Evolutionary conservation across 2,888 invertebrate genomes (phyloP).

Genomic region (Amiota mariae): DNA sequence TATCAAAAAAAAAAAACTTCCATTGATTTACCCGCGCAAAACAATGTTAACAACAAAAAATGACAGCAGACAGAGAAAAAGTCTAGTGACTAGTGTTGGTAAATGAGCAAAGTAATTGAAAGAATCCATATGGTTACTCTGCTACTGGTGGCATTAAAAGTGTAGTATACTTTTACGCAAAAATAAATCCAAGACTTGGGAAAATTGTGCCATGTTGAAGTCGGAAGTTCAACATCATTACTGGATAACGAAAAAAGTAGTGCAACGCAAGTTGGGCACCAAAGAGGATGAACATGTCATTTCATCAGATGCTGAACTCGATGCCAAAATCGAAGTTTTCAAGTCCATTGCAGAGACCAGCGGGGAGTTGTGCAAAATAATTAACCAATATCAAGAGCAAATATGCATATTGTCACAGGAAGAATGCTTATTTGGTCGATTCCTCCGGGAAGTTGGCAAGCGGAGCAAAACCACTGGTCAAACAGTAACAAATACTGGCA

Average conservation of each 20-base stretch:
- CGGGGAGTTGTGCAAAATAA: constrained; percentile 87
- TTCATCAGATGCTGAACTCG: constrained; percentile 95
- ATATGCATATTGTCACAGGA: constrained; percentile 94
- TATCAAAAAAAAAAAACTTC: too few relatives aligned
- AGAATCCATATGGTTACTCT: too few relatives aligned
- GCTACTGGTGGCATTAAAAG: too few relatives aligned
- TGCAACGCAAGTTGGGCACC: constrained; percentile 92
- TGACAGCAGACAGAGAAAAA: too few relatives aligned
- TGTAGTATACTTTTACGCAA: too few relatives aligned
- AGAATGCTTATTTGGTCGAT: constrained; percentile 94
- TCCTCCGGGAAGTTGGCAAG: constrained; percentile 94
- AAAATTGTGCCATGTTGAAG: constrained; percentile 62
- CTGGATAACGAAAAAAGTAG: constrained; percentile 98
- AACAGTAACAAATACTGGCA: constrained; percentile 87
- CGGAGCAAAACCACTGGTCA: constrained; percentile 89
- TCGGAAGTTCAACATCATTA: constrained; percentile 93
- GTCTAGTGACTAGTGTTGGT: too few relatives aligned
- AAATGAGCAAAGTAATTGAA: too few relatives aligned
- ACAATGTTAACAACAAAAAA: too few relatives aligned
- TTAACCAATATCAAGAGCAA: constrained; percentile 95
- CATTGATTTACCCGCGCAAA: too few relatives aligned
- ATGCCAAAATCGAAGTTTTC: constrained; percentile 88
- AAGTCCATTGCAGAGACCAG: constrained; percentile 94
- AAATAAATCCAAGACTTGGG: too few relatives aligned
- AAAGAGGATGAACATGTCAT: constrained; percentile 98